Conservation (phyloP, 2,113 vertebrate genomes). For the Anas platyrhynchos region DNA sequence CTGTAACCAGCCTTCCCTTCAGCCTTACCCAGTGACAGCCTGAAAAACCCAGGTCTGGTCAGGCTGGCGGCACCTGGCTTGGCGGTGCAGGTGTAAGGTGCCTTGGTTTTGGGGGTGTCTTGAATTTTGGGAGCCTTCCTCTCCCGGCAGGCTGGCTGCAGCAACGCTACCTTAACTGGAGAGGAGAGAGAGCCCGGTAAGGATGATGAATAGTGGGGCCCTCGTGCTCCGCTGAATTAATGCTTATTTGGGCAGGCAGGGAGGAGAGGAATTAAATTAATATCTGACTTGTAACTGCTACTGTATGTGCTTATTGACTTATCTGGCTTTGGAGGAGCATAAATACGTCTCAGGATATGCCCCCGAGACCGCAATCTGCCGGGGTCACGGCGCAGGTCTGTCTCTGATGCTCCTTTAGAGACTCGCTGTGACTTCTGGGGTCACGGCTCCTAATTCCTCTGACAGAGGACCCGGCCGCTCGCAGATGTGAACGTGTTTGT, state of each 20-base stretch:
- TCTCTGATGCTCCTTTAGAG: conserved; percentile 21
- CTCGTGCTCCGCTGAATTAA: conserved; percentile 51
- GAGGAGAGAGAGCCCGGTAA: conserved; percentile 1
- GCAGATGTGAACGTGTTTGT: background rate
- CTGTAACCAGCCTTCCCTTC: background rate
- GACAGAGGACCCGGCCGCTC: background rate
- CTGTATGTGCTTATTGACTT: conserved; percentile 64
- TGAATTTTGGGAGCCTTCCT: background rate
- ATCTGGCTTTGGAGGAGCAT: conserved; percentile 48
- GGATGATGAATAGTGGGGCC: conserved; percentile 38
- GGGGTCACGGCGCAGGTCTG: background rate
- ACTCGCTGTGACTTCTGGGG: conserved; percentile 4
- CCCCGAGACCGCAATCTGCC: conserved; percentile 9
- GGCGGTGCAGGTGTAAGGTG: background rate
- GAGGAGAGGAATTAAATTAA: conserved; percentile 71
- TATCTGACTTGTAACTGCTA: conserved; percentile 68
- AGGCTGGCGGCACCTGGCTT: background rate
- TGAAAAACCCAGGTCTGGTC: background rate
- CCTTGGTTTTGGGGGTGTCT: background rate
- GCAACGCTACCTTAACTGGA: background rate
- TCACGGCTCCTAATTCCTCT: conserved; percentile 29
- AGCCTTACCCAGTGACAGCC: background rate
- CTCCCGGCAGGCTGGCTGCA: background rate
- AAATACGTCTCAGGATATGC: conserved; percentile 16
- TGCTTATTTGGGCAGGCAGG: conserved; percentile 47